Evolutionary conservation across 2,113 vertebrate species (phyloP), one percentile per base, ranked within the genome.

Genomic region (Nipponia nippon): DNA sequence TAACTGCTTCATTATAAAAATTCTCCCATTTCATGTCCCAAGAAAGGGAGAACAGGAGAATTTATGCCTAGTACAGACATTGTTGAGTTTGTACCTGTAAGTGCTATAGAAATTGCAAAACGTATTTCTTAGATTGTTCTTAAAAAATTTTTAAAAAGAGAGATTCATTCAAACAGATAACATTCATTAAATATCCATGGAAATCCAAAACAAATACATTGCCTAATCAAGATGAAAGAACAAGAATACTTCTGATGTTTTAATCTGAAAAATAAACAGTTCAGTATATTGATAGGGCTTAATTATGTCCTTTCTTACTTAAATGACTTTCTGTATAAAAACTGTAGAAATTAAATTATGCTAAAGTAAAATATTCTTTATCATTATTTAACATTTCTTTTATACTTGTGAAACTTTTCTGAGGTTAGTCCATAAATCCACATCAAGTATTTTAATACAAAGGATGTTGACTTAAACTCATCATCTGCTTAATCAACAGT

Each of bases 251-350:
- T 97, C 81, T 97, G 95, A 96, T 98, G 97, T 97, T 97, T 98
- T 97, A 97, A 97, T 98, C 90, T 97, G 95, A 96, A 97, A 98
- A 97, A 96, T 96, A 98, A 98, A 97, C 93, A 97, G 80, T 89
- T 95, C 67, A 36, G 89, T 96, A 93, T 95, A 97, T 97, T 95
- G 96, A 98, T 97, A 96, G 95, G 94, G 75, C 93, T 98, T 98
- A 98, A 98, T 98, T 97, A 96, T 93, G 66, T 96, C 82, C 92
- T 97, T 94, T 95, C 83, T 94, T 91, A 95, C 92, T 97, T 97
- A 98, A 97, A 98, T 97, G 36, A 94, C 72, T 98, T 97, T 97
- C 90, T 97, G 44, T 97, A 97, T 97, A 96, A 96, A 97, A 98
- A 94, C 89, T 87, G 94, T 79, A 93, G 82, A 90, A 91, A 92